Evolutionary conservation across 2,888 invertebrate species (phyloP).

Genomic region (Empis stercorea): DNA sequence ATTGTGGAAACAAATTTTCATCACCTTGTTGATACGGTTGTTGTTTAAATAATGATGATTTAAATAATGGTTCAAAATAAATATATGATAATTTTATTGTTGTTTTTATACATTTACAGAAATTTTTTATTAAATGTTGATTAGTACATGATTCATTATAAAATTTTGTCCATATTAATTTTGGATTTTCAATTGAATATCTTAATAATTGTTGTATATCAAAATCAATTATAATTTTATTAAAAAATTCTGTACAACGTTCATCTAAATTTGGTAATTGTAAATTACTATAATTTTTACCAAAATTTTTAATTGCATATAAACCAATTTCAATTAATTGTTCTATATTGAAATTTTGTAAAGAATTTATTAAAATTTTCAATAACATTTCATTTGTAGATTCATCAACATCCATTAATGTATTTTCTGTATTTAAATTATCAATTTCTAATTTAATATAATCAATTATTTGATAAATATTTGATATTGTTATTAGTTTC

Average conservation of each 20-base stretch:
- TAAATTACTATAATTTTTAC: constrained; percentile 13
- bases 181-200: constrained; percentile 22
- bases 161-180: constrained; percentile 20
- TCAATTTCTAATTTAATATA: constrained; percentile 10
- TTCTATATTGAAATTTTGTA: constrained; percentile 17
- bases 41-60: constrained; percentile 6
- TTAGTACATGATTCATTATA: constrained; percentile 21
- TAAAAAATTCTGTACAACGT: constrained; percentile 21
- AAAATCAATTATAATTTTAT: constrained; percentile 19
- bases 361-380: constrained; percentile 15
- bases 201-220: constrained; percentile 19
- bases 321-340: constrained; percentile 16
- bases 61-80: constrained; percentile 17
- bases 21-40: neutral
- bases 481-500: constrained; percentile 16
- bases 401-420: constrained; percentile 12
- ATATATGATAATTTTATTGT: constrained; percentile 17
- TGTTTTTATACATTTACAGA: constrained; percentile 16
- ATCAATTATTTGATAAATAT: constrained; percentile 19
- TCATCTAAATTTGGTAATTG: constrained; percentile 13
- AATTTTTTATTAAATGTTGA: constrained; percentile 17
- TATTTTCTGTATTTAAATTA: neutral
- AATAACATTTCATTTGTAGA: constrained; percentile 14
- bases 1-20: constrained; percentile 16
- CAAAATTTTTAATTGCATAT: constrained; percentile 18